phyloP scores from a whole-genome alignment of 2,888 invertebrate species.

The Augochlorella aurata region DNA sequence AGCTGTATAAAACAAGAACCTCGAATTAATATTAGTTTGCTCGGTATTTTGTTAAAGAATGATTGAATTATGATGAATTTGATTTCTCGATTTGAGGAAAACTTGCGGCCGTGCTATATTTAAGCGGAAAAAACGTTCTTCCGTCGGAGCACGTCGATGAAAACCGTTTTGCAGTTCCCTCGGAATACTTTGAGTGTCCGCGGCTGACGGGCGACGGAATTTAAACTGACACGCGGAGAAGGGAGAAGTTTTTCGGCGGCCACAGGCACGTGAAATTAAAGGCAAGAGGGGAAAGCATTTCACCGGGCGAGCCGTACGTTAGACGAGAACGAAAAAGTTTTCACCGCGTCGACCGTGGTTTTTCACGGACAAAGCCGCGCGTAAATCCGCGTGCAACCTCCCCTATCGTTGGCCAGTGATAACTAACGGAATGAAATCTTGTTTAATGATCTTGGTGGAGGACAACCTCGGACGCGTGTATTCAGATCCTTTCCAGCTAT shows the following conservation, averaged over 20 bases:
- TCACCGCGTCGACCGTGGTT: conserved; percentile 10
- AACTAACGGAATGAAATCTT: conserved; percentile 9
- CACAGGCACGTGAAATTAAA: conserved; percentile 50
- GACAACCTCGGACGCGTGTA: neutral
- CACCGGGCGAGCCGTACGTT: conserved; percentile 32
- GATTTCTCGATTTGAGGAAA: too few species aligned
- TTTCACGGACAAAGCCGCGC: conserved; percentile 10
- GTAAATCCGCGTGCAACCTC: conserved; percentile 33
- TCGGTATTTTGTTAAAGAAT: too few species aligned
- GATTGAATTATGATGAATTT: too few species aligned
- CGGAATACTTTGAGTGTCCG: neutral
- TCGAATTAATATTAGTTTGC: too few species aligned
- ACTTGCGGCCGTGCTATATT: neutral
- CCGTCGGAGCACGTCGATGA: neutral
- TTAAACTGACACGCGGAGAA: conserved; percentile 10
- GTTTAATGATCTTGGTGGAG: neutral
- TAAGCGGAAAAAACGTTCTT: neutral
- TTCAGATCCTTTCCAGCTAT: neutral
- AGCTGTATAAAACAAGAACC: too few species aligned
- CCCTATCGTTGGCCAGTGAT: conserved; percentile 12
- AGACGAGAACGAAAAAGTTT: conserved; percentile 39
- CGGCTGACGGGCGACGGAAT: conserved; percentile 11
- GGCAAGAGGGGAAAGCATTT: conserved; percentile 31
- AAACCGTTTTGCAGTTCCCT: neutral
- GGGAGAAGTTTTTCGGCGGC: conserved; percentile 34